Evolutionary conservation across 2,888 invertebrate species (phyloP).

Genomic region (Agriopis aurantiaria): DNA sequence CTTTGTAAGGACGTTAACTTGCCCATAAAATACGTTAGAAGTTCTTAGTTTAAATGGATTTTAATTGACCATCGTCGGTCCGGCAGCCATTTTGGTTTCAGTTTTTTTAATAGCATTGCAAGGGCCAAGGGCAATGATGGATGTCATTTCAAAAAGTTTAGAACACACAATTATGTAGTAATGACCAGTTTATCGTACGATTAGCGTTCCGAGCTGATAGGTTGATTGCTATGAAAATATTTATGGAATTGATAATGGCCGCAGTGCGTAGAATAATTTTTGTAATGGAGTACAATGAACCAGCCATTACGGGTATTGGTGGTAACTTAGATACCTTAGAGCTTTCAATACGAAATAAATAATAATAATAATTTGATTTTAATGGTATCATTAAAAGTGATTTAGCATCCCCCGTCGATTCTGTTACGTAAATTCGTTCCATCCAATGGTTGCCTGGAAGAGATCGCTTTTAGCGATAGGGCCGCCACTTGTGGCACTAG

Average conservation of each 20-base stretch:
- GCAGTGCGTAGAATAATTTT: constrained; percentile 54
- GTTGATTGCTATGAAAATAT: constrained; percentile 78
- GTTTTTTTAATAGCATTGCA: constrained; percentile 43
- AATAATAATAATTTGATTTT: too few relatives aligned
- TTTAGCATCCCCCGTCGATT: too few relatives aligned
- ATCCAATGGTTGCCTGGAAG: too few relatives aligned
- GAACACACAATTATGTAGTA: constrained; percentile 70
- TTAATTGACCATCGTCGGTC: constrained; percentile 30
- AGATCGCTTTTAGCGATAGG: too few relatives aligned
- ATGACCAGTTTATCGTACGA: constrained; percentile 59
- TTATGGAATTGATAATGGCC: constrained; percentile 69
- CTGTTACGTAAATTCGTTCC: too few relatives aligned
- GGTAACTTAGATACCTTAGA: constrained; percentile 29
- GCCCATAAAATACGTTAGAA: constrained; percentile 28
- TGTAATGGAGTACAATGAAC: constrained; percentile 53
- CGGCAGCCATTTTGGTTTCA: constrained; percentile 38
- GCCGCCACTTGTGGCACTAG: too few relatives aligned
- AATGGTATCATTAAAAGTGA: too few relatives aligned
- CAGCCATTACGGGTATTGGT: constrained; percentile 37
- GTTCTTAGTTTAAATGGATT: constrained; percentile 33
- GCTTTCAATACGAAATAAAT: constrained; percentile 17
- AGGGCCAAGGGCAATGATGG: constrained; percentile 61
- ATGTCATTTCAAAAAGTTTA: constrained; percentile 70
- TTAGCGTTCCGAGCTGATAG: constrained; percentile 74
- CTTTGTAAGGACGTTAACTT: constrained; percentile 22